Conservation (phyloP, 2,888 invertebrate species). For the Podotricha telesiphe region DNA sequence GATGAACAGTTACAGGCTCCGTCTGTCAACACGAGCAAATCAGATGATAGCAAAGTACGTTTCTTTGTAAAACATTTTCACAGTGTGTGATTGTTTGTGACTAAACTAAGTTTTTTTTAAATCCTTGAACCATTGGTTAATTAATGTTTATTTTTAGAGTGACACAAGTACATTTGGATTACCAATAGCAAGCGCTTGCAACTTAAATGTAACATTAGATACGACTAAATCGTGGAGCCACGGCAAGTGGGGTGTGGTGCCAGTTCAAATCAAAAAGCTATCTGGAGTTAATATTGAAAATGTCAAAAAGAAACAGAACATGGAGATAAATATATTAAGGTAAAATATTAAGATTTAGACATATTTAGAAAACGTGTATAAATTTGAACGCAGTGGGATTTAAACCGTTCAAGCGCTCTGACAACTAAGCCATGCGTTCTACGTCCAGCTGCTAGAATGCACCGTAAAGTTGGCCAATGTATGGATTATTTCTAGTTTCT, state of each 20-base stretch:
- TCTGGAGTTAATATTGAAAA: slow-evolving; percentile 63
- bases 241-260: slow-evolving; percentile 74
- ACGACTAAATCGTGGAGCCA: slow-evolving; percentile 60
- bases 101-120: no score
- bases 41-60: slow-evolving; percentile 72
- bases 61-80: neutral
- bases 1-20: slow-evolving; percentile 68
- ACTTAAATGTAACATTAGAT: slow-evolving; percentile 63
- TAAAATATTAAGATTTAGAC: slow-evolving; percentile 40
- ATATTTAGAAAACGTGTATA: neutral
- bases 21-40: slow-evolving; percentile 60
- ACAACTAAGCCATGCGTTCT: no score
- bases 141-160: slow-evolving; percentile 57
- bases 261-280: slow-evolving; percentile 70
- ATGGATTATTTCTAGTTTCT: neutral
- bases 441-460: neutral
- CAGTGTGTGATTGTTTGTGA: neutral
- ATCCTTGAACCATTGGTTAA: neutral
- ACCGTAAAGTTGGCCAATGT: neutral
- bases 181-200: slow-evolving; percentile 69
- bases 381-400: no score
- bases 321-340: slow-evolving; percentile 76
- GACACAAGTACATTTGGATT: slow-evolving; percentile 71
- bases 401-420: no score
- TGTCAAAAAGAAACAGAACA: slow-evolving; percentile 65